Base-by-base conservation (phyloP, 2,113 vertebrate genomes). In the Meriones unguiculatus region DNA sequence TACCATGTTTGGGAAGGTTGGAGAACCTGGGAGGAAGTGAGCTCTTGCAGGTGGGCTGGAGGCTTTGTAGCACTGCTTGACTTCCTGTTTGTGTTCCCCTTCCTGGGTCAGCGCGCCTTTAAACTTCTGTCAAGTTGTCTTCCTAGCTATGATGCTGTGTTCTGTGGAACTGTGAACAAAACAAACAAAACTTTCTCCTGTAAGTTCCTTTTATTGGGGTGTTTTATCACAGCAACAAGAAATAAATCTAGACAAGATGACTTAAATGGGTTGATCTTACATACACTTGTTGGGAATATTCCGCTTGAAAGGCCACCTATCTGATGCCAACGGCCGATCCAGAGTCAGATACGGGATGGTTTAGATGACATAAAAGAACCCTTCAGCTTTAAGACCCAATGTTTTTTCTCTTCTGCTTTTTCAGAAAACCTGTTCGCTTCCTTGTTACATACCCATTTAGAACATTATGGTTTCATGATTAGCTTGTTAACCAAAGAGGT, bases 401-500 rank as follows among this genome's bases (percentile, higher is more conserved):
- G 57, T 46, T 46, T 75, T 84, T n/a, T 17, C 28, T 38, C 86
- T 50, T 90, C 14, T 81, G 30, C n/a, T 24, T 91, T 80, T 46
- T 32, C 28, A 25, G 64, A 85, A 32, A 46, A 8, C 17, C 52
- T 50, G 0, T 28, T 84, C 67, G 35, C 70, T 69, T 76, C 17
- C 50, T 92, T 88, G 59, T 17, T 85, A 84, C 32, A 73, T 52
- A 20, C 64, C 57, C 54, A 82, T 94, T n/a, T 82, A 65, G 73
- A 92, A 52, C 72, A 90, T 94, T 77, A 95, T 28, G 14, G 59
- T 81, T 87, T 81, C 30, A 52, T 54, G 76, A 84, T 67, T 52
- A 94, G 46, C 38, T 88, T 93, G 70, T 62, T 90, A 87, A 72
- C 73, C 25, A 88, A 84, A 85, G 72, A 95, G 89, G 59, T 54